Base-by-base conservation (phyloP, 2,888 invertebrate species). In the Polietes domitor region DNA sequence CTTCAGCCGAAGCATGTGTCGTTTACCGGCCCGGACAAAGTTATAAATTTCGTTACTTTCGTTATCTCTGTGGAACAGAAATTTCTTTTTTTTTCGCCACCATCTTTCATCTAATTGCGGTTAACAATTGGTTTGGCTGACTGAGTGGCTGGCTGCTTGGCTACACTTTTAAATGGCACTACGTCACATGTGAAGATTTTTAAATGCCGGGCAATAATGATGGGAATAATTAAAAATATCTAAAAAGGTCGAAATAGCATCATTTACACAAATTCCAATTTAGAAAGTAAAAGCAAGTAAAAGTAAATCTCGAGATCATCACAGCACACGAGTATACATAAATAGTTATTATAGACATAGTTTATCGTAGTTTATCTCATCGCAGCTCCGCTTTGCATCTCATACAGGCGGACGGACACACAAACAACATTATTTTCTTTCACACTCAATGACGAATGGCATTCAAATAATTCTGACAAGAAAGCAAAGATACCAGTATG, bases 221-320 rank as follows among this genome's bases (percentile, higher is more conserved):
- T 43, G 68, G 43, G 68, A 43, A 68, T 68, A 68, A 68, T 68
- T 68, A 68, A 68, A 68, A 68, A 68, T 68, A 68, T 68, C 43
- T 43, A 55, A 63, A 65, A 43, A 65, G 41, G 50, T 24, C 17
- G 26, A 63, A 28, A 26, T 43, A 68, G 65, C 70, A 74, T 68
- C 50, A 50, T 70, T 70, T 71, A 68, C 55, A 76, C 47, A 80
- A 70, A 80, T 80, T 83, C 71, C 80, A 83, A 70, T 83, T 74
- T 82, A 85, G 81, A 78, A 84, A 81, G 76, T 81, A 73, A 82
- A 82, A 79, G 61, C 68, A 79, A 82, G 76, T 78, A 75, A 83
- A 78, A 82, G 82, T 78, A 72, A 71, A 82, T 71, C 26, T 47
- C 4, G 50, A 28, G 43, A 43, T 68, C 41, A 61, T 58, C 58